A percentile compares a stretch with the other conserved stretches of the same genome.
Conservation (phyloP, 2,888 invertebrate species). For the Leptopilina syphax region DNA sequence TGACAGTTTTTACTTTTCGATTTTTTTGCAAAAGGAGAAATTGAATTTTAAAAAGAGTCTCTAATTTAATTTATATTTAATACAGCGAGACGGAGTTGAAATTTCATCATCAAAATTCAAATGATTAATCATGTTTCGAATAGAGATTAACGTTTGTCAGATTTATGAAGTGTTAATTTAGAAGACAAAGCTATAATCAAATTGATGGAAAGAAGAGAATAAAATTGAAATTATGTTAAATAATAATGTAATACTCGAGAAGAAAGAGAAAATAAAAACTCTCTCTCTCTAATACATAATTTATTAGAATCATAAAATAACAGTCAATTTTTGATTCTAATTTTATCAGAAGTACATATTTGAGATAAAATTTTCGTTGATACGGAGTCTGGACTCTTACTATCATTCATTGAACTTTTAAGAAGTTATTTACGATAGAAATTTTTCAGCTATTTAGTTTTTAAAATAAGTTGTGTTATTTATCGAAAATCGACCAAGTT, state of each 20-base stretch:
- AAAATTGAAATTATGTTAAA: background rate
- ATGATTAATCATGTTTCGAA: too few species aligned
- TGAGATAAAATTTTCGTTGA: background rate
- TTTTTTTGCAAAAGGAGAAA: too few species aligned
- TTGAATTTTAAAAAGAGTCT: too few species aligned
- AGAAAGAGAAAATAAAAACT: background rate
- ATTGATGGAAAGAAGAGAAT: background rate
- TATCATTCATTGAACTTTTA: slow-evolving; percentile 15
- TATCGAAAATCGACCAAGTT: too few species aligned
- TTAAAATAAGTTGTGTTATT: too few species aligned
- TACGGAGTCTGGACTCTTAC: background rate
- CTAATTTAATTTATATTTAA: too few species aligned
- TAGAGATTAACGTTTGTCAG: too few species aligned
- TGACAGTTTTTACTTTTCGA: too few species aligned
- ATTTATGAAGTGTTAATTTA: too few species aligned
- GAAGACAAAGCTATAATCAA: background rate
- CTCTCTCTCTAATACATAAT: background rate
- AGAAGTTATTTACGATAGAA: background rate
- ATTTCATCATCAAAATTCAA: too few species aligned
- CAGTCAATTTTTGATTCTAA: background rate
- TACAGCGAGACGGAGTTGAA: too few species aligned
- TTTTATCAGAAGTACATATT: background rate
- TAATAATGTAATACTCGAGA: background rate
- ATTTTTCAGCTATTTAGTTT: too few species aligned
- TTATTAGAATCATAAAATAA: background rate